Evolutionary conservation across 2,113 vertebrate species (phyloP).

Genomic region (Amblyornis subalaris): DNA sequence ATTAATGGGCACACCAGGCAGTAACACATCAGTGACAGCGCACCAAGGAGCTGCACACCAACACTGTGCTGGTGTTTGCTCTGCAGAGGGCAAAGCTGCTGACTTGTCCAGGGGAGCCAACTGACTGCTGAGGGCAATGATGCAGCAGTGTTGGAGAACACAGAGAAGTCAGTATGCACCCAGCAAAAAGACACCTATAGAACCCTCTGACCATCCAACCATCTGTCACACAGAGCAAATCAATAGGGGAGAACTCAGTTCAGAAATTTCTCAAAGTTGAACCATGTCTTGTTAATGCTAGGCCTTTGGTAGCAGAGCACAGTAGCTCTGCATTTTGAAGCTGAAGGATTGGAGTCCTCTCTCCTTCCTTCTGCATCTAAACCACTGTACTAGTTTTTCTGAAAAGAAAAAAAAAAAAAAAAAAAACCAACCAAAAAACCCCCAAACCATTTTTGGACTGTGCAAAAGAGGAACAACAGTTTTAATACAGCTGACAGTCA

Average conservation of each 20-base stretch:
- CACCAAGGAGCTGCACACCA: not conserved
- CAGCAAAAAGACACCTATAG: not conserved
- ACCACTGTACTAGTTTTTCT: not conserved
- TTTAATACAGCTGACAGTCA: not conserved
- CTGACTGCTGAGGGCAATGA: not conserved
- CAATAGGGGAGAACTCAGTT: not conserved
- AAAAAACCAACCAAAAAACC: not conserved
- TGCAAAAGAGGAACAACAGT: not conserved
- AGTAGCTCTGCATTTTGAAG: not conserved
- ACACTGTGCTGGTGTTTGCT: not conserved
- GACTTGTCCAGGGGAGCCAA: not conserved
- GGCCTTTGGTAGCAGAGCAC: not conserved
- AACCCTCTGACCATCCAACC: not conserved
- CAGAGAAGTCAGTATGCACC: not conserved
- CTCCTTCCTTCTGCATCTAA: not conserved
- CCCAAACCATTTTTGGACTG: not conserved
- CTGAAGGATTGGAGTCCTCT: not conserved
- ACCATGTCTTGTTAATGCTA: not conserved
- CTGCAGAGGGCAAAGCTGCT: not conserved
- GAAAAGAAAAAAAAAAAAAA: not conserved
- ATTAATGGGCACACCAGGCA: not conserved
- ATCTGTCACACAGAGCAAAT: not conserved
- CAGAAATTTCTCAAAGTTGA: not conserved
- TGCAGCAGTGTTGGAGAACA: not conserved
- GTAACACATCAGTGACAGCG: not conserved